Base-by-base conservation (phyloP, 2,888 invertebrate species). In the Apodemia zela region DNA sequence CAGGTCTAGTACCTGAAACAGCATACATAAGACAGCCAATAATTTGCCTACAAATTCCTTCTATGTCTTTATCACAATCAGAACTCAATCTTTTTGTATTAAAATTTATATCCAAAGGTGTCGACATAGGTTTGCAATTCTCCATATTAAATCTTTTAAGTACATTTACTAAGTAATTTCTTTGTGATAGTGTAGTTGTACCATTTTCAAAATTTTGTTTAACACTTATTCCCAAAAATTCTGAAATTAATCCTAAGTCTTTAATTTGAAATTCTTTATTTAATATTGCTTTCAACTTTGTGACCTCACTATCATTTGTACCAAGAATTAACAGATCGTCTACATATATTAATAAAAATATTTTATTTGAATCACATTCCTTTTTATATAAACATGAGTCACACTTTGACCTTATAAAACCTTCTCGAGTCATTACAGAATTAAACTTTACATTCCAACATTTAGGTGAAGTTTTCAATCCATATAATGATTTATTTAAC, bases 361-460 rank as follows among this genome's bases (percentile, higher is more conserved):
- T 65, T 65, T 66, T 35, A 47, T 63, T 38, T 35, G 57, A 59
- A 59, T 54, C 65, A 51, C 17, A 62, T 61, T 42, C 65, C 25
- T 64, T 72, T 51, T 18, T 63, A 64, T 66, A 71, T 5, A 71
- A 51, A 65, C 70, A 71, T 42, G 66, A 59, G 18, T 70, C 72
- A 69, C 63, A 60, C 0, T 65, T n/a, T 10, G 69, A 71, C 45
- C 64, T 66, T 21, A 51, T 29, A 66, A 73, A 73, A 29, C 68
- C 69, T 65, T 68, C 62, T 49, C 57, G 62, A 18, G 59, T 59
- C 18, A 73, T 70, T 1, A 72, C 67, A 45, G 47, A 29, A 35
- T 70, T 70, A 65, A 71, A 72, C 49, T 68, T 71, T 18, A 54
- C 29, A 65, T 72, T 71, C 70, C 70, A 70, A 61, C 21, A 67